Percentiles rank a stretch among this genome's conserved stretches.
These are phyloP conservation scores for Typhlichthys subterraneus DNA, from an alignment of 2,797 vertebrate genomes.

Conservation along the genomic window DNA sequence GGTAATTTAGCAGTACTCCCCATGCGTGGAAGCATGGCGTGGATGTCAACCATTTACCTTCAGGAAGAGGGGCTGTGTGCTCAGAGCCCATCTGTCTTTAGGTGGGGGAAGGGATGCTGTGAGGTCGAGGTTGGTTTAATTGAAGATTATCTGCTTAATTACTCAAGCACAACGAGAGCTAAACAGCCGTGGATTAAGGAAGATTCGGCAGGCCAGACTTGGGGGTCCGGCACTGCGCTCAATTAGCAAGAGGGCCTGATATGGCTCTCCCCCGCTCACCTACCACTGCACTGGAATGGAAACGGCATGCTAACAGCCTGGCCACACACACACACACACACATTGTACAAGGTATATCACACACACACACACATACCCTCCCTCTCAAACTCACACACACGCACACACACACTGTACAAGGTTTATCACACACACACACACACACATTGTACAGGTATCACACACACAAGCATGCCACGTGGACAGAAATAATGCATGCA, in stretches of 20 bases:
- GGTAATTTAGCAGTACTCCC: conserved; percentile 5
- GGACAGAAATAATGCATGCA: conserved; percentile 15
- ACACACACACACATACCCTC: too few species aligned
- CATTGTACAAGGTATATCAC: not conserved
- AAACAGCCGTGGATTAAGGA: conserved; percentile 76
- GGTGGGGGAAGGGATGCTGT: conserved; percentile 50
- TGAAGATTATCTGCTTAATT: conserved; percentile 85
- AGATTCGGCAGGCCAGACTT: conserved; percentile 69
- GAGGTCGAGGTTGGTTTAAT: conserved; percentile 76
- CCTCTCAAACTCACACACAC: conserved; percentile 29
- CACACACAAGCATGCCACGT: not conserved
- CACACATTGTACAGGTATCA: conserved; percentile 7
- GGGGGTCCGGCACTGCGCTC: conserved; percentile 66
- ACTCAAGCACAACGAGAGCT: conserved; percentile 77
- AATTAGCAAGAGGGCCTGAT: conserved; percentile 72
- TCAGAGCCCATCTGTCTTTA: conserved; percentile 65
- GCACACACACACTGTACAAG: conserved; percentile 26
- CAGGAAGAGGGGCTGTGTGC: conserved; percentile 45
- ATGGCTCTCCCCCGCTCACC: conserved; percentile 45
- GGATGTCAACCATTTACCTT: conserved; percentile 66
- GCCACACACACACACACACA: conserved; percentile 35
- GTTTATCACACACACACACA: conserved; percentile 1
- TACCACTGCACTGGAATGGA: conserved; percentile 45
- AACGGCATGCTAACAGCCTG: conserved; percentile 61
- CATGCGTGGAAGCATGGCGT: conserved; percentile 48